These are phyloP conservation scores for Drosophila lowei DNA, from an alignment of 1,140 invertebrate genomes.

Conservation along the genomic window DNA sequence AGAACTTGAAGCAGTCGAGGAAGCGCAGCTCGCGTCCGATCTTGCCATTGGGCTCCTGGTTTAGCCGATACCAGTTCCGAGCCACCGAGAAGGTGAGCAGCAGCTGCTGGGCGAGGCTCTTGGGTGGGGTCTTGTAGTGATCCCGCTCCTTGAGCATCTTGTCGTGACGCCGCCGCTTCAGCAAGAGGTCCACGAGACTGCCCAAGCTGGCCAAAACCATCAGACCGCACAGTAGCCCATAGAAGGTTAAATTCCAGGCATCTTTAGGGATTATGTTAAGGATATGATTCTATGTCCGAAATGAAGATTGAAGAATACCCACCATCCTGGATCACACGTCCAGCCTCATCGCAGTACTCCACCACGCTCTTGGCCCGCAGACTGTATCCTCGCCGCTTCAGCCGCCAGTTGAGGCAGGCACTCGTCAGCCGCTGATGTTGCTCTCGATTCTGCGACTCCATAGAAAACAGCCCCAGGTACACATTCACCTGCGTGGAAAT, in stretches of 20 bases:
- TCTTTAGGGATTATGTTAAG: slow-evolving; percentile 23
- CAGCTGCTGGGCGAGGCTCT: slow-evolving; percentile 48
- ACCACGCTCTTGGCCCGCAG: slow-evolving; percentile 69
- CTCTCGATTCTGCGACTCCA: slow-evolving; percentile 56
- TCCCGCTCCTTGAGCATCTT: slow-evolving; percentile 76
- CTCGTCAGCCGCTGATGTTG: slow-evolving; percentile 63
- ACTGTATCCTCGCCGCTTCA: slow-evolving; percentile 48
- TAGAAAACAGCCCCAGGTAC: slow-evolving; percentile 68
- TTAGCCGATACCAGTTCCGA: slow-evolving; percentile 80
- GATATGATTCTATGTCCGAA: too few species aligned
- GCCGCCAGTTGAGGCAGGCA: slow-evolving; percentile 71
- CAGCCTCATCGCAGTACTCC: slow-evolving; percentile 72
- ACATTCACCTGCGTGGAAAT: slow-evolving; percentile 60
- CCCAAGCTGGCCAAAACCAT: slow-evolving; percentile 49
- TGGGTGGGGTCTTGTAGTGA: slow-evolving; percentile 69
- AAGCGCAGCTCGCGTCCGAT: slow-evolving; percentile 74
- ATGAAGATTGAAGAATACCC: background rate
- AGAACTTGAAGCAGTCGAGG: slow-evolving; percentile 80
- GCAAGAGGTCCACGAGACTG: slow-evolving; percentile 68
- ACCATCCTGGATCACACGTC: slow-evolving; percentile 56
- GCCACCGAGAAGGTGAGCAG: slow-evolving; percentile 71
- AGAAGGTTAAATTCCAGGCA: slow-evolving; percentile 71
- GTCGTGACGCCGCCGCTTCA: slow-evolving; percentile 66
- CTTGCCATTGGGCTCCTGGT: slow-evolving; percentile 68
- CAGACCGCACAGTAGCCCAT: slow-evolving; percentile 41